phyloP scores from a whole-genome alignment of 2,797 vertebrate species.

The Clarias platycephalus region DNA sequence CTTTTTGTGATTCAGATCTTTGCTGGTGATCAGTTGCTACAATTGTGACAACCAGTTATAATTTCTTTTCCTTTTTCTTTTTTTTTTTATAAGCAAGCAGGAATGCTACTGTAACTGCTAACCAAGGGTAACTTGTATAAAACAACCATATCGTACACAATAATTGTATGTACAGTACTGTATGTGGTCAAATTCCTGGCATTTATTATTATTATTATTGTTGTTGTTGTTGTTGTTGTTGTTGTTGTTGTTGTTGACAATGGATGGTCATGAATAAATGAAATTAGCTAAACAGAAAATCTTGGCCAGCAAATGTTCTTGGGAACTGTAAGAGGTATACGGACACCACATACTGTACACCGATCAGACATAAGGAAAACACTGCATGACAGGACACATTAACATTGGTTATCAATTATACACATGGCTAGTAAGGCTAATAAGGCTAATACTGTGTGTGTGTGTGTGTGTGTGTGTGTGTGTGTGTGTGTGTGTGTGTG shows the following conservation, averaged over 20 bases:
- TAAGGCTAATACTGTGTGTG: too few species aligned
- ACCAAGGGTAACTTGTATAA: background rate
- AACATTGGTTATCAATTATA: too few species aligned
- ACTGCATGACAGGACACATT: too few species aligned
- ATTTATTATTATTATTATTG: too few species aligned
- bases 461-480: too few species aligned
- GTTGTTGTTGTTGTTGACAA: background rate
- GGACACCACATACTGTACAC: background rate
- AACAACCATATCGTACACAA: background rate
- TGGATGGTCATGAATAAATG: background rate
- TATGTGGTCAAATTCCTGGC: too few species aligned
- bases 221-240: background rate
- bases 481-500: too few species aligned
- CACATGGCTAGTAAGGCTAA: too few species aligned
- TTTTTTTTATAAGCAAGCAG: background rate
- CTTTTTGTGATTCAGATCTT: background rate
- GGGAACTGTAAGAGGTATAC: background rate
- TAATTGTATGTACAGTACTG: background rate
- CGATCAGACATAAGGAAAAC: too few species aligned
- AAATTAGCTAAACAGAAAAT: background rate
- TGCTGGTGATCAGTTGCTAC: slow-evolving; percentile 66
- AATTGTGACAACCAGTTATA: slow-evolving; percentile 56
- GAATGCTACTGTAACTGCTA: background rate
- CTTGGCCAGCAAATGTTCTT: background rate
- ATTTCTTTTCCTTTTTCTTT: background rate